Percentiles rank a stretch among this genome's conserved stretches.
Conservation (phyloP, 2,888 invertebrate species). For the Xiphydria camelus region DNA sequence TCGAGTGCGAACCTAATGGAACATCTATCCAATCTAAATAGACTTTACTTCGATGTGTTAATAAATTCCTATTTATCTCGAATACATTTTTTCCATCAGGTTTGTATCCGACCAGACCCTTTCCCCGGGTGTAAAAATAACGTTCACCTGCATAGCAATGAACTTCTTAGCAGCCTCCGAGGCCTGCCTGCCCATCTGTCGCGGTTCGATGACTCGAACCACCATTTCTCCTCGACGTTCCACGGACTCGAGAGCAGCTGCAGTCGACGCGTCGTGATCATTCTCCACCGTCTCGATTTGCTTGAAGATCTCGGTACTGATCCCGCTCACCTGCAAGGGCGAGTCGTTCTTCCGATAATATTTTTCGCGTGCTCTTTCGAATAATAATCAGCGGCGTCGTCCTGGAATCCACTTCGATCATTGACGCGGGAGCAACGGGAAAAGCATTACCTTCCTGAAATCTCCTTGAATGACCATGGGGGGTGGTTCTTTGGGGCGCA, state of each 20-base stretch:
- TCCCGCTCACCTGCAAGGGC: slow-evolving; percentile 82
- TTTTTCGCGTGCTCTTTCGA: neutral
- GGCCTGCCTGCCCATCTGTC: slow-evolving; percentile 85
- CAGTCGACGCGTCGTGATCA: slow-evolving; percentile 91
- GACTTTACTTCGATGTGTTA: too few species aligned
- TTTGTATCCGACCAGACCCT: too few species aligned
- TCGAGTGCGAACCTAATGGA: too few species aligned
- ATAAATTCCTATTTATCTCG: too few species aligned
- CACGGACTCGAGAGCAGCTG: slow-evolving; percentile 89
- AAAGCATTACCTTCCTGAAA: slow-evolving; percentile 76
- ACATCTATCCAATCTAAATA: too few species aligned
- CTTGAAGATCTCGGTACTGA: slow-evolving; percentile 94
- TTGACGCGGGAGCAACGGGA: neutral
- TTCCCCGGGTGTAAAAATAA: neutral
- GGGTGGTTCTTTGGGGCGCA: slow-evolving; percentile 67
- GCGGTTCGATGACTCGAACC: slow-evolving; percentile 84
- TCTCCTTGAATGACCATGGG: slow-evolving; percentile 88
- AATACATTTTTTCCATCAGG: too few species aligned
- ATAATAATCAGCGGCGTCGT: too few species aligned
- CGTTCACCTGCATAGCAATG: slow-evolving; percentile 78
- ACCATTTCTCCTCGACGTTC: slow-evolving; percentile 95
- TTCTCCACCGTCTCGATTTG: slow-evolving; percentile 97
- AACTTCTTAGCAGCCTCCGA: slow-evolving; percentile 87
- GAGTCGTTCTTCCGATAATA: slow-evolving; percentile 27
- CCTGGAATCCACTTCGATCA: neutral